Conservation (phyloP, 2,888 invertebrate genomes). For the Anorthoa munda region DNA sequence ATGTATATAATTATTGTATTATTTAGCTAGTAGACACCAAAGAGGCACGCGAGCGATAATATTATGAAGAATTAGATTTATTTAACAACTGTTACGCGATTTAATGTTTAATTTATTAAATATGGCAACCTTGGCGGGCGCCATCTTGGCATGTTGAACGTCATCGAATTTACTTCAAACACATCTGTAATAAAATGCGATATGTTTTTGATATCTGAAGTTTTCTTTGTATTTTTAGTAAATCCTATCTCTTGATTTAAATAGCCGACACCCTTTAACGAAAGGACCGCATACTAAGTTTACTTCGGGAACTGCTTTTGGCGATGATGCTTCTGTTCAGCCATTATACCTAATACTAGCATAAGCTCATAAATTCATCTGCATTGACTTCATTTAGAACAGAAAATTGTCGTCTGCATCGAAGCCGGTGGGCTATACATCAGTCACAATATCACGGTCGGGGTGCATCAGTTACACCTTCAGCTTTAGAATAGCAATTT, state of each 20-base stretch:
- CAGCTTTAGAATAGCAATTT: no score
- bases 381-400: no score
- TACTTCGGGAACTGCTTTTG: neutral
- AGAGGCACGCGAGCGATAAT: slow-evolving; percentile 84
- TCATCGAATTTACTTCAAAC: slow-evolving; percentile 82
- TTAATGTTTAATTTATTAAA: slow-evolving; percentile 89
- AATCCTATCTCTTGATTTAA: neutral
- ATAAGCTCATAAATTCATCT: no score
- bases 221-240: slow-evolving; percentile 66
- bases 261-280: no score
- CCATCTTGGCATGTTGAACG: slow-evolving; percentile 71
- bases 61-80: slow-evolving; percentile 80
- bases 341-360: no score
- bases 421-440: no score
- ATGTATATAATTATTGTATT: slow-evolving; percentile 70
- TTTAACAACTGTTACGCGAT: slow-evolving; percentile 87
- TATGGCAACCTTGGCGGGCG: slow-evolving; percentile 68
- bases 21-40: slow-evolving; percentile 91
- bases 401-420: no score
- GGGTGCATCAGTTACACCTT: no score
- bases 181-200: slow-evolving; percentile 83
- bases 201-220: slow-evolving; percentile 75
- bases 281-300: neutral
- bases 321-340: neutral
- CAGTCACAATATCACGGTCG: no score